Evolutionary conservation across 2,113 vertebrate genomes (phyloP).

Genomic region (Pipa parva): DNA sequence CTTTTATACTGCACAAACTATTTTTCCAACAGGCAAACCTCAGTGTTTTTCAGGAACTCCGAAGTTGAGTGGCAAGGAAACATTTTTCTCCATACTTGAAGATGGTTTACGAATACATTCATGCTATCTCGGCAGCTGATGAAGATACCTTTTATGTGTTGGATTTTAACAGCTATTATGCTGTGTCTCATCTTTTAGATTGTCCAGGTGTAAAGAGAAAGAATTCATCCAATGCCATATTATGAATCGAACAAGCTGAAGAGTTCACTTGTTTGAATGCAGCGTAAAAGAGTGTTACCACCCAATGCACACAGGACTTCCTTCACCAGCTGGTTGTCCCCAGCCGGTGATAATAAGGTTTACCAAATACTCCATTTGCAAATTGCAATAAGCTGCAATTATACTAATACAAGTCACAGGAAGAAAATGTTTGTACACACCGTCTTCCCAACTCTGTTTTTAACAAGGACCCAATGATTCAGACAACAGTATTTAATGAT

Average conservation of each 20-base stretch:
- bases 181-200: not conserved
- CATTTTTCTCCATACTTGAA: not conserved
- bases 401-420: too few relatives aligned
- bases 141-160: conserved; percentile 5
- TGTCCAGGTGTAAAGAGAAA: conserved; percentile 3
- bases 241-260: not conserved
- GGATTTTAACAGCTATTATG: not conserved
- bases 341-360: too few relatives aligned
- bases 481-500: too few relatives aligned
- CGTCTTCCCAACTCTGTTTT: too few relatives aligned
- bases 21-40: conserved; percentile 10
- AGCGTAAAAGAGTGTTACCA: not conserved
- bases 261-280: not conserved
- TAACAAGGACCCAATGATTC: too few relatives aligned
- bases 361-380: too few relatives aligned
- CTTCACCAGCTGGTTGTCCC: not conserved
- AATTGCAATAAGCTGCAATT: too few relatives aligned
- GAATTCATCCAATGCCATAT: not conserved
- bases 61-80: not conserved
- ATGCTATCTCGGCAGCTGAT: conserved; percentile 10
- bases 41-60: conserved; percentile 18
- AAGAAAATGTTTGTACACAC: too few relatives aligned
- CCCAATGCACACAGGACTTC: not conserved
- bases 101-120: not conserved
- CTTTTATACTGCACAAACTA: not conserved